Conservation (phyloP, 2,888 invertebrate genomes). For the Rapana venosa region DNA sequence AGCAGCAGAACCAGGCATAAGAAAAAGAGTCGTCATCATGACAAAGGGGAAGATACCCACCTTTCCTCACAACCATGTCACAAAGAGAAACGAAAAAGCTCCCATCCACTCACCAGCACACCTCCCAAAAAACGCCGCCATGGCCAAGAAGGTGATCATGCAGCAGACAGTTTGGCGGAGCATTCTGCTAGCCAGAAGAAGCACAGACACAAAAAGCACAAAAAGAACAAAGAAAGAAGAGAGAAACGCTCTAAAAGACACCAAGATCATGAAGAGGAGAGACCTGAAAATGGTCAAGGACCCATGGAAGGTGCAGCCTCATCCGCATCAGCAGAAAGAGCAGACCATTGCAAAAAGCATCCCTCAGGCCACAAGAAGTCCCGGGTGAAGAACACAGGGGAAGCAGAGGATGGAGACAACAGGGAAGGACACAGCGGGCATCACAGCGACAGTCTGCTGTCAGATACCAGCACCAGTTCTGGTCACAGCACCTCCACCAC, state of each 20-base stretch:
- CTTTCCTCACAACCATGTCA: neutral
- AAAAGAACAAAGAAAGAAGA: conserved; percentile 42
- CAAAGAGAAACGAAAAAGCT: conserved; percentile 17
- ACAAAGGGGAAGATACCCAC: neutral
- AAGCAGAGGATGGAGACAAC: neutral
- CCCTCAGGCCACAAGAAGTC: conserved; percentile 71
- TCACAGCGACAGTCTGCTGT: conserved; percentile 20
- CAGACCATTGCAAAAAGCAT: conserved; percentile 64
- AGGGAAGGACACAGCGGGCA: neutral
- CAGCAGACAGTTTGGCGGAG: neutral
- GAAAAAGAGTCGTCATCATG: neutral
- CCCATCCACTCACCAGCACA: neutral
- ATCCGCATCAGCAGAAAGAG: conserved; percentile 4
- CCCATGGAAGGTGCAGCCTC: conserved; percentile 1
- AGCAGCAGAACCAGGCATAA: neutral
- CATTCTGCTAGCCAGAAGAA: conserved; percentile 27
- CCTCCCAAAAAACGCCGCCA: conserved; percentile 8
- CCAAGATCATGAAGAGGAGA: neutral
- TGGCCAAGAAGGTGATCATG: neutral
- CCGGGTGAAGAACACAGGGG: neutral
- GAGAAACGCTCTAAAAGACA: conserved; percentile 48
- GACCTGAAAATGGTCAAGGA: neutral
- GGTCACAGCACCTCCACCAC: conserved; percentile 12
- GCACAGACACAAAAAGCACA: conserved; percentile 45
- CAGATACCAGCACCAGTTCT: conserved; percentile 21